Evolutionary conservation across 2,888 invertebrate species (phyloP), one percentile per base, ranked within the genome.

Genomic region (Pseudanteris insignis): DNA sequence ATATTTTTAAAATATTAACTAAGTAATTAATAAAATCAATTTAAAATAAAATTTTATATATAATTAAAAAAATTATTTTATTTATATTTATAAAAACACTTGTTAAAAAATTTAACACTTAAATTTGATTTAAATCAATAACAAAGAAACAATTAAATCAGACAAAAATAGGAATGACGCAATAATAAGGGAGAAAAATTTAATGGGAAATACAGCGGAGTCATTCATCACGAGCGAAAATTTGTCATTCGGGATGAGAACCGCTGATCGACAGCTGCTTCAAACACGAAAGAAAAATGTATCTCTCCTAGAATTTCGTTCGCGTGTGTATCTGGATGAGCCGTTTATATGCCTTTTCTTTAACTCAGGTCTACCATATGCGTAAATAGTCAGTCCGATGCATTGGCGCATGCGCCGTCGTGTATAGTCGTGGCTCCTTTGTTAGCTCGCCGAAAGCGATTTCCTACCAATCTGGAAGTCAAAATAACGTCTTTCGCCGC

Each of bases 181-280:
- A n/a, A n/a, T n/a, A n/a, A n/a, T n/a, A n/a, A n/a, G n/a, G n/a
- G n/a, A n/a, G n/a, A n/a, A n/a, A n/a, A n/a, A n/a, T n/a, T n/a
- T n/a, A n/a, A n/a, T n/a, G n/a, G n/a, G n/a, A n/a, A n/a, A n/a
- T n/a, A n/a, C n/a, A n/a, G n/a, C n/a, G n/a, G n/a, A n/a, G n/a
- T n/a, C n/a, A n/a, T n/a, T 18, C 18, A 18, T 18, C 18, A 18
- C 18, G 18, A 18, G 18, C 18, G 4, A 18, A 18, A 3, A 18
- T 18, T 18, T 26, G 26, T 26, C 40, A 34, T 36, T 1, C 12
- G 24, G 18, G 29, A 60, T 78, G 79, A 77, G 78, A 72, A 71
- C 73, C 77, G 44, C 79, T 77, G 73, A 66, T 68, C 70, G 77
- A 76, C 79, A 79, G 79, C 79, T 78, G 79, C 74, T 74, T 53